Conservation (phyloP, 1,140 invertebrate species). For the Lepidurus couesii region DNA sequence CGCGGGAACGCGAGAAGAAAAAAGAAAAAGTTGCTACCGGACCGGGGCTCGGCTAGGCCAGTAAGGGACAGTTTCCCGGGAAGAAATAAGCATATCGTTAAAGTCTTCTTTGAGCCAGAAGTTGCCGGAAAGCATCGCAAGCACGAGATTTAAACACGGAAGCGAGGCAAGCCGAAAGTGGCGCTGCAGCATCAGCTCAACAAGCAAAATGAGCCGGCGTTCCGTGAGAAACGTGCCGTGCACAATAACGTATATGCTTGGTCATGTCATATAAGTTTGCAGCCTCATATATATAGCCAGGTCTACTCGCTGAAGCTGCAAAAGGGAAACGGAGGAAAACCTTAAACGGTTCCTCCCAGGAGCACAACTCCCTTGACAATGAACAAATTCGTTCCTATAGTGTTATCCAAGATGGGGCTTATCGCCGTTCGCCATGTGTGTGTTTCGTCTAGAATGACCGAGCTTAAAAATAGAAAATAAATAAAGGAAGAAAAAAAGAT, state of each 20-base stretch:
- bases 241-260: not conserved
- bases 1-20: not conserved
- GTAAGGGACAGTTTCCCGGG: not conserved
- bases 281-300: not conserved
- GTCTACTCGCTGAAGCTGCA: not conserved
- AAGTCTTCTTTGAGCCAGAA: not conserved
- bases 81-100: not conserved
- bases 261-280: not conserved
- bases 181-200: not conserved
- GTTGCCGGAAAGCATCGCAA: not conserved
- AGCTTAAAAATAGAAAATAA: not conserved
- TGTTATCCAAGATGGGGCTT: not conserved
- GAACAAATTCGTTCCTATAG: constrained; percentile 15
- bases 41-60: not conserved
- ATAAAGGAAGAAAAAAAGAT: not conserved
- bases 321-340: not conserved
- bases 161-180: not conserved
- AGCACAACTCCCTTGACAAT: not conserved
- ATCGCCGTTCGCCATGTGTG: constrained; percentile 14
- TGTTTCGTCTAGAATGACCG: not conserved
- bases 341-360: constrained; percentile 6
- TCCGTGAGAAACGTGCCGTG: not conserved
- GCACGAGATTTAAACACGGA: not conserved
- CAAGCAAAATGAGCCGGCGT: not conserved
- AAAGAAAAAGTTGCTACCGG: not conserved